These are phyloP conservation scores for Zelleria hepariella DNA, from an alignment of 2,888 invertebrate genomes.

Conservation along the genomic window DNA sequence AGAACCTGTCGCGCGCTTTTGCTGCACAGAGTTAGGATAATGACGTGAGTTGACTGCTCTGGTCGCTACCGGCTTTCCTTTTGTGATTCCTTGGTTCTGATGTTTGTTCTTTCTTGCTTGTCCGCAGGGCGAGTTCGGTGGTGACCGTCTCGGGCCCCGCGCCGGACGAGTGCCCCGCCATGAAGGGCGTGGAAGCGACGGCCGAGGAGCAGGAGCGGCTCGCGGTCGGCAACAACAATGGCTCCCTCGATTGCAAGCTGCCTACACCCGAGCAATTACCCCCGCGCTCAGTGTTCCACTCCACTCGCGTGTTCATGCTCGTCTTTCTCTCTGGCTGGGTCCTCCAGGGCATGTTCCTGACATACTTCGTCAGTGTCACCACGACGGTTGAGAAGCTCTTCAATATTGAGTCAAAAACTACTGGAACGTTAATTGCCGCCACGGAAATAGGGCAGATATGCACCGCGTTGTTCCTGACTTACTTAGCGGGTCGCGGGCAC, in stretches of 20 bases:
- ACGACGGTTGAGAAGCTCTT: constrained; percentile 94
- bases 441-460: constrained; percentile 95
- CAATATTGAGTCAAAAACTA: constrained; percentile 92
- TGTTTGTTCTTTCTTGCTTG: constrained; percentile 17
- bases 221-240: constrained; percentile 77
- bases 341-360: constrained; percentile 91
- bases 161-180: constrained; percentile 51
- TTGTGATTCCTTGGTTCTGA: not conserved
- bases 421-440: constrained; percentile 89
- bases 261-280: constrained; percentile 73
- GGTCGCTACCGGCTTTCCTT: not conserved
- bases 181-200: constrained; percentile 66
- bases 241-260: constrained; percentile 81
- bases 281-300: constrained; percentile 80
- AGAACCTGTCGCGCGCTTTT: constrained; percentile 17
- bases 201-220: constrained; percentile 64
- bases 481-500: constrained; percentile 92
- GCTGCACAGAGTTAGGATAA: constrained; percentile 25
- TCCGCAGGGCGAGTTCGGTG: constrained; percentile 53
- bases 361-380: constrained; percentile 94
- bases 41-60: constrained; percentile 50
- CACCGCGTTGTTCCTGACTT: constrained; percentile 88
- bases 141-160: constrained; percentile 43
- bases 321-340: constrained; percentile 92
- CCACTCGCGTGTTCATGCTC: constrained; percentile 89